Base-by-base conservation (phyloP, 2,888 invertebrate genomes). In the Leucophora obtusa region DNA sequence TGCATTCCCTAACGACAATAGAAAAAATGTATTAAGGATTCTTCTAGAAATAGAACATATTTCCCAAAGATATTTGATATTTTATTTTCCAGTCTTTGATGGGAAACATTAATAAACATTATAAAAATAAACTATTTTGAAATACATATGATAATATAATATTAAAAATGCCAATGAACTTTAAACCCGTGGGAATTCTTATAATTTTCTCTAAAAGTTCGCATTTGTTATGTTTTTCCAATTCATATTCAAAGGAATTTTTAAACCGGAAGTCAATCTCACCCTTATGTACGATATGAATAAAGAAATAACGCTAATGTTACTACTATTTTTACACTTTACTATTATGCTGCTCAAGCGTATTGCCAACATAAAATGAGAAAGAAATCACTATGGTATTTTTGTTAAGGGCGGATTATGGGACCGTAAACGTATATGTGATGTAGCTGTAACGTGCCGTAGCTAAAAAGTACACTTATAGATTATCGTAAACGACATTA, bases 311-410 rank as follows among this genome's bases (percentile, higher is more conserved):
- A 47, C 43, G 5, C n/a, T 47, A 47, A n/a, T 47, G n/a, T 47
- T n/a, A n/a, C 43, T 47, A 47, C 43, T 47, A 28, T 59, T 71
- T 60, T 56, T 76, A 70, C 70, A 65, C 59, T n/a, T 28, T 71
- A 73, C 65, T 81, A 81, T 70, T 69, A 69, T 65, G 50, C 50
- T 81, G 69, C 72, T 81, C 80, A 80, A 58, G 75, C 72, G 80
- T 59, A 73, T 43, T 71, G 24, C 0, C 47, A 60, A 33, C 60
- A 70, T 59, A 59, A 33, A 10, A n/a, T 54, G 24, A 17, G 51
- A 75, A 38, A 63, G 73, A 71, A 33, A 69, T 60, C 33, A 18
- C 5, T 71, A 60, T 14, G 33, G 35, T 21, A 15, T 24, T 24
- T 7, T 6, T 56, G 21, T 50, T 56, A 28, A 56, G n/a, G n/a